Base-by-base conservation (phyloP, 2,888 invertebrate species). In the Leptopilina drosophilae region DNA sequence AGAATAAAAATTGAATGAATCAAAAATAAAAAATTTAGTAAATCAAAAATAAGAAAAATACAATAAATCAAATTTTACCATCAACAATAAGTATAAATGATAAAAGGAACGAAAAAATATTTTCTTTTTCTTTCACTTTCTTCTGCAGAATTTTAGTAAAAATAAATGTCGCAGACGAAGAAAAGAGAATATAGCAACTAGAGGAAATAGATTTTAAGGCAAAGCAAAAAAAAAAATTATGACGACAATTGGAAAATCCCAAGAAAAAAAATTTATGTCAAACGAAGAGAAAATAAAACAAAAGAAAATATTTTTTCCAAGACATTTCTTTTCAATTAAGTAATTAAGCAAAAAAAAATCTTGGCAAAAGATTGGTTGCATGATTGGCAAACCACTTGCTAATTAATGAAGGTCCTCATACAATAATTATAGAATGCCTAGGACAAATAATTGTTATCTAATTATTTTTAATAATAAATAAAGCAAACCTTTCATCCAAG, bases 381-480 rank as follows among this genome's bases (percentile, higher is more conserved):
- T 33, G 69, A 69, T 73, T 73, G 73, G 73, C 56, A 64, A 73
- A 69, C 49, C 53, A 69, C 20, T 53, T 69, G 26, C 69, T 69
- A 69, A 73, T 73, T 56, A 73, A 26, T 9, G 26, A 73, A 56
- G 49, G 73, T 53, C 56, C 73, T 73, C 62, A 62, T 15, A 49
- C 11, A 49, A 49, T 26, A 53, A 73, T 53, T 8, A 56, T 14
- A 73, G 33, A 73, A 73, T 73, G 73, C 73, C 33, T 53, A 33
- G 53, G 53, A 53, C 73, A 15, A 64, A 64, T 20, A 46, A 33
- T 7, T 6, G 53, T 14, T 12, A 49, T 49, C 49, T 49, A 64
- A 64, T 1, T 20, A 49, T 49, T 9, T 49, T 49, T 49, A 49
- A 11, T 12, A 33, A 5, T 1, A 49, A 11, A 49, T 49, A 49